phyloP scores from a whole-genome alignment of 1,140 invertebrate species.

The Drosophila bocki region DNA sequence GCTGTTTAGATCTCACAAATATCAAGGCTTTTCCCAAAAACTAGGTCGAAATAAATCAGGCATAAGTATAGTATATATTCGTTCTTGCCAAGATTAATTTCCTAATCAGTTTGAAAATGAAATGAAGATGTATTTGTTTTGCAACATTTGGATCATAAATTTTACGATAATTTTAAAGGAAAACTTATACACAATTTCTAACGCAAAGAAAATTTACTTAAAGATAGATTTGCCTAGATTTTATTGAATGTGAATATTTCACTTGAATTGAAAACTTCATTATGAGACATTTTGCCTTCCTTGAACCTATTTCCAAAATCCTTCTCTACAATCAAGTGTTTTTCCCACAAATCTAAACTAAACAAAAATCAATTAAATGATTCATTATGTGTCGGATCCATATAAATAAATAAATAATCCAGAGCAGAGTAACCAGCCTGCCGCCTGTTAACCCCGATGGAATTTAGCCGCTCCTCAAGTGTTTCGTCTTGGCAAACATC shows the following conservation, averaged over 20 bases:
- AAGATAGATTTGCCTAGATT: too few species aligned
- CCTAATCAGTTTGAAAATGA: not conserved
- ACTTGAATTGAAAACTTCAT: not conserved
- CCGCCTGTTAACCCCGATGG: not conserved
- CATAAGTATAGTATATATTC: not conserved
- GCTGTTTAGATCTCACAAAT: not conserved
- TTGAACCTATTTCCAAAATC: not conserved
- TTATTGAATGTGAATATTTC: too few species aligned
- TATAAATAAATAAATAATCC: constrained; percentile 45
- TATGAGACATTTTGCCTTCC: not conserved
- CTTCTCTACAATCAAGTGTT: not conserved
- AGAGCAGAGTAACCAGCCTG: constrained; percentile 17
- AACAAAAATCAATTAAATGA: constrained; percentile 35
- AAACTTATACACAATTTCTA: not conserved
- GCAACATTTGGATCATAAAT: not conserved
- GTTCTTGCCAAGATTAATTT: not conserved
- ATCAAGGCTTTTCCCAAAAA: not conserved
- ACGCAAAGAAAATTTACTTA: not conserved
- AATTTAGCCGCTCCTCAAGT: constrained; percentile 33
- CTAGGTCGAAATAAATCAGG: not conserved
- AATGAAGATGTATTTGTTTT: too few species aligned
- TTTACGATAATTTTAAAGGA: not conserved
- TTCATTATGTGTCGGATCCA: constrained; percentile 25
- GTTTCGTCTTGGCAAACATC: constrained; percentile 33
- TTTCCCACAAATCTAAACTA: constrained; percentile 12